Base-by-base conservation (phyloP, 2,797 vertebrate species). In the Rhinella marina region DNA sequence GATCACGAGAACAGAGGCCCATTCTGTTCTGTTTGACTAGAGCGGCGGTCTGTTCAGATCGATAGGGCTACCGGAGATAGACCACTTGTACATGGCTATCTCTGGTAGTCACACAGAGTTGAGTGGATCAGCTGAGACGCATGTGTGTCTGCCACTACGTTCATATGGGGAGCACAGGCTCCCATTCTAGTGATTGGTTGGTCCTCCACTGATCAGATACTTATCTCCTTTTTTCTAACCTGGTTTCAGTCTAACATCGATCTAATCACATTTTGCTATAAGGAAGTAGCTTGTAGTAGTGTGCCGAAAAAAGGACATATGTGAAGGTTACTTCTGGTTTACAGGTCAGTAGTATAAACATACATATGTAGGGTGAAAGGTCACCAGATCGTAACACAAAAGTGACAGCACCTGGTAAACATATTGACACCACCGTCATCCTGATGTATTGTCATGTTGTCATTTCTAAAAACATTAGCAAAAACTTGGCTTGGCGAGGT, bases 351-450 rank as follows among this genome's bases (percentile, higher is more conserved):
- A 59, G 54, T 48, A 17, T 84, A 75, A 75, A 41, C 68, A n/a
- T 56, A 21, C 52, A n/a, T 84, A 27, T 21, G 52, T 41, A 32
- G 64, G 64, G 61, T 80, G n/a, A 80, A 86, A 72, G 85, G 77
- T 81, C 64, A 70, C 16, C 14, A 86, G 61, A 78, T 54, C 8
- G 50, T 86, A 8, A 23, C 29, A 48, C 21, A 11, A 72, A 59
- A 25, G 70, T 56, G 54, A 8, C 81, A 68, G 81, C 81, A 83
- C 64, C 61, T 81, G 80, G 61, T n/a, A 21, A 83, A 52, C 62
- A 82, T 48, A 82, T 70, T 82, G 25, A 66, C 64, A 57, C n/a
- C 64, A 3, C 66, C 3, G 23, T 56, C 66, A 84, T 8, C 3
- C 13, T 83, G 19, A 83, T 72, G 9, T 32, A 56, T 56, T 57